Evolutionary conservation across 2,113 vertebrate genomes (phyloP), one percentile per base, ranked within the genome.

Genomic region (Dasyornis broadbenti): DNA sequence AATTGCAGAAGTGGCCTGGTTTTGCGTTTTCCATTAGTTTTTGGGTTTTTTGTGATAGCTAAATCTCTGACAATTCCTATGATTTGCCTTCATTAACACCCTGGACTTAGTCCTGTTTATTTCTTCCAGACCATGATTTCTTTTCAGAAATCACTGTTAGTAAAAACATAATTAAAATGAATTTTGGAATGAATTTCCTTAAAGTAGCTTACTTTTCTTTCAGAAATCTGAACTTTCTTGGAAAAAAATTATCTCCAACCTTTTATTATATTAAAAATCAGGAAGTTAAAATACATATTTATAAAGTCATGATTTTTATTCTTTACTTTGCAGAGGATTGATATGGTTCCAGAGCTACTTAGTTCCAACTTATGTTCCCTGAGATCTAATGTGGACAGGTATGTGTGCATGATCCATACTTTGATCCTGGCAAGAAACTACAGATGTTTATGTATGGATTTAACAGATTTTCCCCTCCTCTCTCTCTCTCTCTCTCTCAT

Each of bases 291-390:
- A 49, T 80, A 45, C 23, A 28, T 44, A 18, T 60, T 40, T 81
- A 12, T 1, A 3, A 61, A 20, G 15, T 80, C 39, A 50, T 82
- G 8, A n/a, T 56, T 33, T 91, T 68, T 94, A 11, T 90, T 92
- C 17, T 89, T 96, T 97, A 37, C 71, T 68, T 98, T 97, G 24
- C 97, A 99, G 99, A 99, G 99, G 82, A 99, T 99, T 93, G 99
- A 99, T 96, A 99, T 99, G 99, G 99, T 99, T 96, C 99, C 99
- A 72, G 99, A 99, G 73, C 96, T 99, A 86, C 99, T 99, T 79
- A 99, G 99, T 95, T 99, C 99, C 66, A 99, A 99, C 81, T 98
- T 99, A 42, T 99, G 99, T 86, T 99, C 99, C 56, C 95, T 99
- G 70, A 98, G 99, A 84, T 99, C 98, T 63, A 97, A 99, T 11